Conservation (phyloP, 1,140 invertebrate species). For the Proales similis region DNA sequence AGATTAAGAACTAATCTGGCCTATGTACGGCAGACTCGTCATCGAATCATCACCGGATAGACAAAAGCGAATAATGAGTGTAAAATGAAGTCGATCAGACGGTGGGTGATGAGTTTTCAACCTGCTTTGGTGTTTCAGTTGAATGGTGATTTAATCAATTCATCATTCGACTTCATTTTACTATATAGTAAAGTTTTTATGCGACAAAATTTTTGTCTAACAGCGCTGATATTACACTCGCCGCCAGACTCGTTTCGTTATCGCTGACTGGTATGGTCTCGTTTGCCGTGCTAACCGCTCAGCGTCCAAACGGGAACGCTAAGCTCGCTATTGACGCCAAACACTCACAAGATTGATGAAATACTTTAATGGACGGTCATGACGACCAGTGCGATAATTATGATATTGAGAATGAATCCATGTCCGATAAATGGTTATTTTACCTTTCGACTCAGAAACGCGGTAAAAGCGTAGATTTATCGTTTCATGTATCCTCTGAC, state of each 20-base stretch:
- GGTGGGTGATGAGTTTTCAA: constrained; percentile 38
- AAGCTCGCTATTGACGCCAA: too few relatives aligned
- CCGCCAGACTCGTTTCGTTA: too few relatives aligned
- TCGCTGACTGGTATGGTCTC: too few relatives aligned
- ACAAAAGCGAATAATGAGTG: background rate
- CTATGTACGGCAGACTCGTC: constrained; percentile 35
- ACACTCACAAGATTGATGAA: too few relatives aligned
- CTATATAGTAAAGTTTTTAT: too few relatives aligned
- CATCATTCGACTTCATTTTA: constrained; percentile 34
- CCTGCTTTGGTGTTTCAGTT: constrained; percentile 32
- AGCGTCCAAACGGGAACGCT: too few relatives aligned
- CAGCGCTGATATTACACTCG: too few relatives aligned
- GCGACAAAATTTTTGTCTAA: too few relatives aligned
- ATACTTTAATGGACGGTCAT: too few relatives aligned
- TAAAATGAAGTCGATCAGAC: constrained; percentile 37
- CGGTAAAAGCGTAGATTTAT: constrained; percentile 32
- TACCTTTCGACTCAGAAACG: constrained; percentile 21
- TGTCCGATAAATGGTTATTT: constrained; percentile 36
- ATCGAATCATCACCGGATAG: constrained; percentile 38
- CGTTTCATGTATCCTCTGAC: constrained; percentile 28
- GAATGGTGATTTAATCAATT: constrained; percentile 36
- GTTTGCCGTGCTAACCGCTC: too few relatives aligned
- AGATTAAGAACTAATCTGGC: constrained; percentile 35
- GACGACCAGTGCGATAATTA: too few relatives aligned
- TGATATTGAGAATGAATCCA: background rate